Conservation (phyloP, 2,113 vertebrate species). For the Sebastes fasciatus region DNA sequence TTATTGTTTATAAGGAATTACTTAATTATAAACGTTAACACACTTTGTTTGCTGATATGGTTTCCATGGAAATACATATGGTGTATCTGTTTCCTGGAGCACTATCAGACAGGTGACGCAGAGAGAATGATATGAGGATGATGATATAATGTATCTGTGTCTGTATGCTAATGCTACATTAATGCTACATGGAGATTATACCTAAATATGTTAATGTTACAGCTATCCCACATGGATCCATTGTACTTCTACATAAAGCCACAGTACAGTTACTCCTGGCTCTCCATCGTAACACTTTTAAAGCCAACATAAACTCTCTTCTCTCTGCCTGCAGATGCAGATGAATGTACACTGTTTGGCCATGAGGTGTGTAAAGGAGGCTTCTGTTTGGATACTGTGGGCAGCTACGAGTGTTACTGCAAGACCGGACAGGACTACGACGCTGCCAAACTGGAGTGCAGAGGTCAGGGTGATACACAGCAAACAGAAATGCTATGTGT, state of each 20-base stretch:
- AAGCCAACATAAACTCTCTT: not conserved
- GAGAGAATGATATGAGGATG: not conserved
- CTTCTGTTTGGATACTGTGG: slow-evolving; percentile 90
- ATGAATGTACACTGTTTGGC: slow-evolving; percentile 94
- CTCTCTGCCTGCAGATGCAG: slow-evolving; percentile 87
- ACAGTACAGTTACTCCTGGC: not conserved
- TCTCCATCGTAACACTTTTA: not conserved
- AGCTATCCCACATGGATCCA: not conserved
- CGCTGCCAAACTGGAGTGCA: slow-evolving; percentile 91
- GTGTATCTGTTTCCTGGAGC: not conserved
- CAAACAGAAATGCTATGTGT: not conserved
- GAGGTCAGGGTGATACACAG: slow-evolving; percentile 84
- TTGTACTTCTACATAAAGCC: not conserved
- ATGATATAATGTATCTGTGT: not conserved
- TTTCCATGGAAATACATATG: not conserved
- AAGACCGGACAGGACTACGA: slow-evolving; percentile 95
- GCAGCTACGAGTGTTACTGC: slow-evolving; percentile 96
- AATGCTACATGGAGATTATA: not conserved
- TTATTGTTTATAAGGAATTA: not conserved
- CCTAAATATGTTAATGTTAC: not conserved
- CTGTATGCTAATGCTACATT: not conserved
- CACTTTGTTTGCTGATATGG: not conserved
- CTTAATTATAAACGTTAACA: not conserved
- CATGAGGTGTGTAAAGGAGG: slow-evolving; percentile 97
- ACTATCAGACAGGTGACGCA: not conserved